phyloP scores from a whole-genome alignment of 2,888 invertebrate species.

The Drosophila mimetica region DNA sequence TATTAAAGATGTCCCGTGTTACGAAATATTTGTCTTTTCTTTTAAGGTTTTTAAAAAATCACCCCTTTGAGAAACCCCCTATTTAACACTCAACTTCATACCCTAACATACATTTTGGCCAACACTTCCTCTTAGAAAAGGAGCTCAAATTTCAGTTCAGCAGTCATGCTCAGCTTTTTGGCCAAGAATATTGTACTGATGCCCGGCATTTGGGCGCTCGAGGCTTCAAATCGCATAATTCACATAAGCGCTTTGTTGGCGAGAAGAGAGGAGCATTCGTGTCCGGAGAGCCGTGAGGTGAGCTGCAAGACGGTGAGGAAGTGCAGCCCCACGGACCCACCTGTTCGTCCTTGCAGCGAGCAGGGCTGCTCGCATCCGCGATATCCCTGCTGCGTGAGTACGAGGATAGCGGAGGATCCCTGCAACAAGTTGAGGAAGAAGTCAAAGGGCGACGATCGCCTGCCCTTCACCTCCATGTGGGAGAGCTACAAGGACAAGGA shows the following conservation, averaged over 20 bases:
- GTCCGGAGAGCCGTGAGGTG: neutral
- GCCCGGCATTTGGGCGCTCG: too few species aligned
- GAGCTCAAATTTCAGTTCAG: constrained; percentile 15
- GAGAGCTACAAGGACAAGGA: constrained; percentile 2
- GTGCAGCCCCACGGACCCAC: constrained; percentile 30
- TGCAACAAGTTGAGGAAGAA: neutral
- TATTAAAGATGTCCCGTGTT: constrained; percentile 21
- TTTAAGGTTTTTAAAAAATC: too few species aligned
- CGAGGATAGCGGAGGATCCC: neutral
- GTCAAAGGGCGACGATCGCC: too few species aligned
- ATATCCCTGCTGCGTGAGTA: constrained; percentile 13
- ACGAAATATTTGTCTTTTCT: neutral
- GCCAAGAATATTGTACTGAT: neutral
- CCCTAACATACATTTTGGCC: neutral
- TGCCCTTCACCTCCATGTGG: constrained; percentile 41
- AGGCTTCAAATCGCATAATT: neutral
- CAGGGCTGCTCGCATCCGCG: constrained; percentile 3
- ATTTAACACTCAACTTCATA: neutral
- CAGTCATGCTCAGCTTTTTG: constrained; percentile 24
- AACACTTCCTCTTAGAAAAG: constrained; percentile 1
- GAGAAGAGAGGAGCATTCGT: rapidly evolving
- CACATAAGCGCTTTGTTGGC: neutral
- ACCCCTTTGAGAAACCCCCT: neutral
- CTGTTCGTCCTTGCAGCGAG: constrained; percentile 21
- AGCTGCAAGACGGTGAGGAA: neutral